Evolutionary conservation across 1,140 invertebrate species (phyloP).

Genomic region (Pectinophora gossypiella): DNA sequence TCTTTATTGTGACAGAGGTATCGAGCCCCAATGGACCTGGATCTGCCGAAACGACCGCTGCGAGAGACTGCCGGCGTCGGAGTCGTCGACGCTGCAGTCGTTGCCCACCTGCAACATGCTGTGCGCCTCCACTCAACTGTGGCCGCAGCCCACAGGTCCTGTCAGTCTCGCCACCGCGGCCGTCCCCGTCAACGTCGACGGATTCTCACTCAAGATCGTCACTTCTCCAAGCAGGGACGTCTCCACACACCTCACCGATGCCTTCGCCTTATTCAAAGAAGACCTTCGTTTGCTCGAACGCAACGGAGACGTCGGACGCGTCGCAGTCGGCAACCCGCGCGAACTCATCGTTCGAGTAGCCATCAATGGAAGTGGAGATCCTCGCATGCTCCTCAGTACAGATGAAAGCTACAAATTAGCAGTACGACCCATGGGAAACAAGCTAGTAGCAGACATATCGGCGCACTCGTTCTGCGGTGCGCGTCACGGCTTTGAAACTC

Average conservation of each 20-base stretch:
- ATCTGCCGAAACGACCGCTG: slow-evolving; percentile 71
- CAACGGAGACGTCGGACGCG: slow-evolving; percentile 60
- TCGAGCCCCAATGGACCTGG: slow-evolving; percentile 74
- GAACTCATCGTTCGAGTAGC: slow-evolving; percentile 72
- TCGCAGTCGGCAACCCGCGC: slow-evolving; percentile 41
- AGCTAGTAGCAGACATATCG: slow-evolving; percentile 78
- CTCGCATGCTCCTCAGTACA: slow-evolving; percentile 79
- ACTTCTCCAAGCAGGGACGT: slow-evolving; percentile 47
- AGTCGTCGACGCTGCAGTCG: slow-evolving; percentile 54
- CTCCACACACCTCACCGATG: slow-evolving; percentile 43
- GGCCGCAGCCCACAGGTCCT: slow-evolving; percentile 76
- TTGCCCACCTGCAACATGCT: slow-evolving; percentile 76
- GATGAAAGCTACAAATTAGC: slow-evolving; percentile 85
- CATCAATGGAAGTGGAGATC: slow-evolving; percentile 70
- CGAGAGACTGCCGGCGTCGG: slow-evolving; percentile 57
- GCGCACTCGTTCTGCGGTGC: slow-evolving; percentile 86
- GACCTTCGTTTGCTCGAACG: slow-evolving; percentile 42
- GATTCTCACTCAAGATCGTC: slow-evolving; percentile 37
- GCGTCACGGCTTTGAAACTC: slow-evolving; percentile 86
- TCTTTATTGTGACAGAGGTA: slow-evolving; percentile 2
- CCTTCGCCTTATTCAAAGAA: slow-evolving; percentile 49
- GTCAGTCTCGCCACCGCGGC: slow-evolving; percentile 70
- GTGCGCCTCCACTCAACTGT: slow-evolving; percentile 76
- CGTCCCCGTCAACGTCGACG: slow-evolving; percentile 39
- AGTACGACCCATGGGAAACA: slow-evolving; percentile 73